Evolutionary conservation across 2,888 invertebrate genomes (phyloP).

Genomic region (Mycalesis mineus): DNA sequence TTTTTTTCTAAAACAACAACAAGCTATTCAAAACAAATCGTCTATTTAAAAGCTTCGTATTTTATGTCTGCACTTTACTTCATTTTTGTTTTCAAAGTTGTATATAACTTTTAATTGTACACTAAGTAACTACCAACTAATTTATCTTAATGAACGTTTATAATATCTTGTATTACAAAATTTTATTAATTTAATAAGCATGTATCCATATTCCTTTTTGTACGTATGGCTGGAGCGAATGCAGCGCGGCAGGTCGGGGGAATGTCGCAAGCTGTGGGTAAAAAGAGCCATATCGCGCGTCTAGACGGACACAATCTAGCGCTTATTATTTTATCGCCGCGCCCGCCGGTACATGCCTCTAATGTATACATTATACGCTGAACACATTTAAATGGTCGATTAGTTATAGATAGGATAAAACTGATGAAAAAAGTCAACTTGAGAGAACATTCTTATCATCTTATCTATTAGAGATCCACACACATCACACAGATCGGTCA

Average conservation of each 20-base stretch:
- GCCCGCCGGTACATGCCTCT: neutral
- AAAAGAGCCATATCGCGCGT: neutral
- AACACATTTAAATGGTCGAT: neutral
- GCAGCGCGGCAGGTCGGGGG: neutral
- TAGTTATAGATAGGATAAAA: neutral
- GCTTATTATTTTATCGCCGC: conserved; percentile 1
- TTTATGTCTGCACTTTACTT: too few species aligned
- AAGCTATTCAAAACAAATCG: too few species aligned
- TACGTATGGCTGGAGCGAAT: neutral
- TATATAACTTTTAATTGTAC: too few species aligned
- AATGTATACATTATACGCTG: neutral
- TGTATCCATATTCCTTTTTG: neutral
- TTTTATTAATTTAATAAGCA: neutral
- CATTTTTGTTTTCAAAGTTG: too few species aligned
- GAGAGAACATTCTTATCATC: too few species aligned
- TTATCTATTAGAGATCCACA: too few species aligned
- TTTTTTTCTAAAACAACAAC: too few species aligned
- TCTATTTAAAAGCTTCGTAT: too few species aligned
- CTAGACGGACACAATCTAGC: neutral
- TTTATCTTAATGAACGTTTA: too few species aligned
- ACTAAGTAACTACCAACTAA: too few species aligned
- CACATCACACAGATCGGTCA: too few species aligned
- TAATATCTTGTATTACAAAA: neutral
- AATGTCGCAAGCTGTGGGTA: neutral
- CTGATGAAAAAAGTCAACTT: neutral